phyloP scores from a whole-genome alignment of 2,888 invertebrate species.

The Itoplectis maculator region DNA sequence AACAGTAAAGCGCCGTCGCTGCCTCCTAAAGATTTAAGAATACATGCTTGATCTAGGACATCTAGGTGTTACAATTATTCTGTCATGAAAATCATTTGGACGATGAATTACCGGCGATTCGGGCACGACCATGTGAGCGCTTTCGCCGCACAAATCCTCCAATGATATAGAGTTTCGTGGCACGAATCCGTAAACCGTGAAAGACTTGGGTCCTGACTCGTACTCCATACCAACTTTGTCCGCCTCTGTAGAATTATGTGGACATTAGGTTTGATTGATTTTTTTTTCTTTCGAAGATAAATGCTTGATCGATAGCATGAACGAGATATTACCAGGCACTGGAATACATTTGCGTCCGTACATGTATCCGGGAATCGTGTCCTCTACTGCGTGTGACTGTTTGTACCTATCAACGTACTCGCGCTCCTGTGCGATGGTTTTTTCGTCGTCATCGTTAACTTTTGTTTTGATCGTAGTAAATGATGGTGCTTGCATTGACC shows the following conservation, averaged over 20 bases:
- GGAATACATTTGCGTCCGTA: conserved; percentile 67
- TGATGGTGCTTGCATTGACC: conserved; percentile 7
- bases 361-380: conserved; percentile 65
- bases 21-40: conserved; percentile 56
- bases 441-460: neutral
- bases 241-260: conserved; percentile 32
- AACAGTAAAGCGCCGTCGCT: conserved; percentile 72
- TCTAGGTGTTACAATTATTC: neutral
- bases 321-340: conserved; percentile 49
- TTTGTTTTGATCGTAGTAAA: conserved; percentile 13
- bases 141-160: conserved; percentile 43
- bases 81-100: neutral
- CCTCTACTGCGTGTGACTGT: conserved; percentile 40
- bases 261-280: too few species aligned
- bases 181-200: conserved; percentile 55
- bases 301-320: neutral
- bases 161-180: conserved; percentile 7
- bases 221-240: conserved; percentile 57
- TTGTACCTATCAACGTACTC: conserved; percentile 63
- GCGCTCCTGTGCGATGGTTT: neutral
- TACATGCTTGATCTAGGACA: neutral
- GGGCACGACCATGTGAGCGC: conserved; percentile 52
- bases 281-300: too few species aligned
- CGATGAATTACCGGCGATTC: conserved; percentile 24
- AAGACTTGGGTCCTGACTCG: conserved; percentile 35